Conservation (phyloP, 2,888 invertebrate genomes). For the Lycophotia porphyrea region DNA sequence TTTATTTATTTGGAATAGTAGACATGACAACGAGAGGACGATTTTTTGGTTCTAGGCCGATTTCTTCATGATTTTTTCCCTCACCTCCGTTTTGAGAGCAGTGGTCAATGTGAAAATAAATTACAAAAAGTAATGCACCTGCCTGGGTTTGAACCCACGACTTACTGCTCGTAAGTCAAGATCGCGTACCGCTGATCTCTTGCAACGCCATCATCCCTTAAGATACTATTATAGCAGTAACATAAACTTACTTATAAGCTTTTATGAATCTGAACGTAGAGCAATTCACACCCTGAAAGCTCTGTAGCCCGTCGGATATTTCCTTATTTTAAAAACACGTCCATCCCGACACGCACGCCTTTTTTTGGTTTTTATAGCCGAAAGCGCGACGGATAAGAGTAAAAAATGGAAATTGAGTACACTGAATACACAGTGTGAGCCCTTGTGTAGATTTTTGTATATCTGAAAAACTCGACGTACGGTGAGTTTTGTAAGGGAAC, state of each 20-base stretch:
- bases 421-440: slow-evolving; percentile 3
- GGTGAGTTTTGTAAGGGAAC: not conserved
- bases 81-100: no score
- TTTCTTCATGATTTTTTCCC: no score
- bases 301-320: not conserved
- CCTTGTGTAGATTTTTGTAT: no score
- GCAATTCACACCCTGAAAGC: not conserved
- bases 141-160: no score
- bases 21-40: no score
- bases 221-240: not conserved
- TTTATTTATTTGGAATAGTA: no score
- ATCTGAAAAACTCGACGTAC: not conserved
- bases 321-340: slow-evolving; percentile 32
- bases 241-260: not conserved
- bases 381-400: not conserved
- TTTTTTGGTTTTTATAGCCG: not conserved
- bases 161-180: no score
- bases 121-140: no score
- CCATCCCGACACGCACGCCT: not conserved
- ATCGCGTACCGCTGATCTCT: no score
- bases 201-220: not conserved
- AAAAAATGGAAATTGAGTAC: slow-evolving; percentile 16
- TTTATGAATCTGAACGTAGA: not conserved
- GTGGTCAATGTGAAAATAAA: no score
- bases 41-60: no score